These are phyloP conservation scores for Endotricha flammealis DNA, from an alignment of 2,888 invertebrate genomes.

Conservation along the genomic window DNA sequence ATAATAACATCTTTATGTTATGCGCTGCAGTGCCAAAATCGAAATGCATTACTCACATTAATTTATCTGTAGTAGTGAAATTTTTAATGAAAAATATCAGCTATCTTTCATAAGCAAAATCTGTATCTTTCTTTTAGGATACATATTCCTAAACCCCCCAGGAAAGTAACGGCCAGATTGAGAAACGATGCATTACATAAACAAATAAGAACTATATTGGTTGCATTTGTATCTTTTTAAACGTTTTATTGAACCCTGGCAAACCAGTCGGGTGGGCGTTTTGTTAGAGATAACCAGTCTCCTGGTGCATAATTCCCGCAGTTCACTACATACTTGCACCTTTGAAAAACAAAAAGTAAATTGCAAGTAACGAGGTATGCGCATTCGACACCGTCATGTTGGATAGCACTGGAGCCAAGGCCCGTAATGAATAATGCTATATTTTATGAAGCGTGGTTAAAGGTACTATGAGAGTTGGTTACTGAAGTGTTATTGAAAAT, in stretches of 20 bases:
- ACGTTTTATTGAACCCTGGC: slow-evolving; percentile 23
- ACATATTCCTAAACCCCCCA: no score
- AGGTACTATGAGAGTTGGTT: no score
- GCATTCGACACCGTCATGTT: background rate
- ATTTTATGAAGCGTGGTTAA: background rate
- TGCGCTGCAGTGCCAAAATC: no score
- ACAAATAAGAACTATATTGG: slow-evolving; percentile 12
- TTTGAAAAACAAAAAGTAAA: slow-evolving; percentile 6
- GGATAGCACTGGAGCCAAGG: background rate
- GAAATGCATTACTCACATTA: no score
- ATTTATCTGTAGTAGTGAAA: no score
- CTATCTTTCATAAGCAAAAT: no score
- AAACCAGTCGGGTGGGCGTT: slow-evolving; percentile 12
- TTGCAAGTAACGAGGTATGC: slow-evolving; percentile 6
- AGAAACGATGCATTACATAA: slow-evolving; percentile 2
- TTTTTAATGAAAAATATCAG: no score
- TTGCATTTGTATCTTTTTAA: slow-evolving; percentile 13
- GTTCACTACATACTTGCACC: slow-evolving; percentile 1
- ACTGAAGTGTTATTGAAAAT: no score
- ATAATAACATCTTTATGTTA: no score
- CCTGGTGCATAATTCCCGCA: background rate
- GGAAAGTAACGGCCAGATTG: no score
- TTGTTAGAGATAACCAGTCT: slow-evolving; percentile 6
- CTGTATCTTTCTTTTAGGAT: no score
- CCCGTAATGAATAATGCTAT: background rate